A percentile compares a stretch with the other conserved stretches of the same genome.
Conservation (phyloP, 2,888 invertebrate species). For the Xestoiulus laeticollis region DNA sequence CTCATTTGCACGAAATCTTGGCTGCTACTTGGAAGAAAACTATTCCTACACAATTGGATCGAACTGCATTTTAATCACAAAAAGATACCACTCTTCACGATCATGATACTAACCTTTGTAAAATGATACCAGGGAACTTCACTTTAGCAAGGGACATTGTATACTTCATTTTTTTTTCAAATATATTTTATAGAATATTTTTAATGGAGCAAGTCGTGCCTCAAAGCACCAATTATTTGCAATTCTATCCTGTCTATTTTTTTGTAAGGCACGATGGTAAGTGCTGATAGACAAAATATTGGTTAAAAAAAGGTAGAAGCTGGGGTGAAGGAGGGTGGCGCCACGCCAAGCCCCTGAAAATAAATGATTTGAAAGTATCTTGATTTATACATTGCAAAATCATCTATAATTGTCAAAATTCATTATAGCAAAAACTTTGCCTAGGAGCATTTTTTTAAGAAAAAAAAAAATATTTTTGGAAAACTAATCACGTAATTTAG, state of each 20-base stretch:
- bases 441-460: neutral
- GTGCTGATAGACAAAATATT: neutral
- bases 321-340: neutral
- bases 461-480: neutral
- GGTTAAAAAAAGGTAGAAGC: neutral
- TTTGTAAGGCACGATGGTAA: constrained; percentile 20
- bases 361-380: constrained; percentile 14
- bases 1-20: constrained; percentile 35
- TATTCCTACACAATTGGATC: neutral
- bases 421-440: neutral
- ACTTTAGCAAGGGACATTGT: neutral
- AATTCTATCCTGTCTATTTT: constrained; percentile 25
- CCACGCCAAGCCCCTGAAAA: neutral
- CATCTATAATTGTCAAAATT: neutral
- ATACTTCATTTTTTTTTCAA: neutral
- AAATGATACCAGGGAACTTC: neutral
- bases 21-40: neutral
- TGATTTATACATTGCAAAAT: neutral
- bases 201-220: constrained; percentile 32
- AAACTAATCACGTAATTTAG: neutral
- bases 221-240: constrained; percentile 7
- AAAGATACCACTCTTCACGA: constrained; percentile 4
- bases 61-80: neutral
- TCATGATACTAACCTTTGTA: constrained; percentile 14
- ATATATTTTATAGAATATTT: neutral